A percentile compares a stretch with the other conserved stretches of the same genome.
Evolutionary conservation across 2,888 invertebrate genomes (phyloP).

Genomic region (Ernsta delagoae): DNA sequence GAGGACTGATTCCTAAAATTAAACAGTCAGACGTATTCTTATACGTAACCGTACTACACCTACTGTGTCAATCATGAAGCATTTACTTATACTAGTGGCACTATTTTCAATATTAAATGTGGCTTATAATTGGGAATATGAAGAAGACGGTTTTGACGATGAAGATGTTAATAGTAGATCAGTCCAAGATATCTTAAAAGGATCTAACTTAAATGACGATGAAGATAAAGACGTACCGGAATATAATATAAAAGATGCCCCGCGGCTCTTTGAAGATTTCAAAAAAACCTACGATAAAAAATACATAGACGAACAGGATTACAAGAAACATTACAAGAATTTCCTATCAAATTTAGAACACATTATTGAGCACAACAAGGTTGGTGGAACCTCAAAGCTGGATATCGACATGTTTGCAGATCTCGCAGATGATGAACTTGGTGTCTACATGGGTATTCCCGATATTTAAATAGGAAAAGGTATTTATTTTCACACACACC

Average conservation of each 20-base stretch:
- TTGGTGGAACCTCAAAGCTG: constrained; percentile 43
- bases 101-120: constrained; percentile 36
- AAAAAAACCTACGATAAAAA: constrained; percentile 54
- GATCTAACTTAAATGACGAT: constrained; percentile 17
- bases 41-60: constrained; percentile 28
- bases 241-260: constrained; percentile 62
- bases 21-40: constrained; percentile 41
- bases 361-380: constrained; percentile 60
- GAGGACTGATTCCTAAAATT: constrained; percentile 33
- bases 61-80: constrained; percentile 43
- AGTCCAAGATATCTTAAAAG: too few relatives aligned
- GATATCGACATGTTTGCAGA: constrained; percentile 68
- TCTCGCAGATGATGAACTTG: constrained; percentile 50
- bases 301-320: constrained; percentile 57
- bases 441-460: not conserved
- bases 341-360: constrained; percentile 60
- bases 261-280: constrained; percentile 57
- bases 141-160: constrained; percentile 13
- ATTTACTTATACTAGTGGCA: constrained; percentile 36
- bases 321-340: constrained; percentile 52
- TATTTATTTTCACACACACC: too few relatives aligned
- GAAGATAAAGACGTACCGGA: constrained; percentile 45
- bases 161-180: too few relatives aligned
- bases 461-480: too few relatives aligned
- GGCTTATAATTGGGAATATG: constrained; percentile 36